Conservation (phyloP, 1,140 invertebrate genomes). For the Wasmannia auropunctata region DNA sequence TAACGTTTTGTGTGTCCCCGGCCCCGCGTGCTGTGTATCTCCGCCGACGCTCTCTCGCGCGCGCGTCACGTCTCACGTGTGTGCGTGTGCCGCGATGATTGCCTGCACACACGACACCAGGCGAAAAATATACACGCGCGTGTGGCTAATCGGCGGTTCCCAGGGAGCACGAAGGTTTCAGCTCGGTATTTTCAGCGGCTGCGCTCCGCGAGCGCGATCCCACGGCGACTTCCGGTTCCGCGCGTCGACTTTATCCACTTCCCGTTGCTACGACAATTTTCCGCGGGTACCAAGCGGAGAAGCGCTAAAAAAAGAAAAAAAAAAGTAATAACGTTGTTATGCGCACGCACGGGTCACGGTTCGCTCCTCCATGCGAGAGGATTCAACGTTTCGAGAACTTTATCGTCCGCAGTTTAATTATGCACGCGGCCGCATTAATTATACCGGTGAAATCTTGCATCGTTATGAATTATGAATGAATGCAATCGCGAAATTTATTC, state of each 20-base stretch:
- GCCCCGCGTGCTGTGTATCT: slow-evolving; percentile 14
- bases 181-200: slow-evolving; percentile 61
- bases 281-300: slow-evolving; percentile 3
- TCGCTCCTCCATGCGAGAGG: slow-evolving; percentile 13
- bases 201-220: slow-evolving; percentile 59
- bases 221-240: slow-evolving; percentile 70
- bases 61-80: background rate
- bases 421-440: slow-evolving; percentile 35
- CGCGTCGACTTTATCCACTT: slow-evolving; percentile 47
- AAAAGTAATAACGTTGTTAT: slow-evolving; percentile 31
- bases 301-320: slow-evolving; percentile 26
- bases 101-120: background rate
- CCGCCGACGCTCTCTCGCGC: background rate
- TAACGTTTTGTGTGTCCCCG: background rate
- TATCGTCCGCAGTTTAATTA: slow-evolving; percentile 25
- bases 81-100: slow-evolving; percentile 1
- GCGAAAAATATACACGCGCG: slow-evolving; percentile 46
- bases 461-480: slow-evolving; percentile 54
- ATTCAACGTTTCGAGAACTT: background rate
- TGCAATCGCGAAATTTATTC: background rate
- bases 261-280: slow-evolving; percentile 66
- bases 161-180: slow-evolving; percentile 46
- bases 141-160: slow-evolving; percentile 56
- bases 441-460: slow-evolving; percentile 21
- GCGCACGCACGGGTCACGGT: slow-evolving; percentile 35